Conservation (phyloP, 2,888 invertebrate species). For the Drosophila stalkeri region DNA sequence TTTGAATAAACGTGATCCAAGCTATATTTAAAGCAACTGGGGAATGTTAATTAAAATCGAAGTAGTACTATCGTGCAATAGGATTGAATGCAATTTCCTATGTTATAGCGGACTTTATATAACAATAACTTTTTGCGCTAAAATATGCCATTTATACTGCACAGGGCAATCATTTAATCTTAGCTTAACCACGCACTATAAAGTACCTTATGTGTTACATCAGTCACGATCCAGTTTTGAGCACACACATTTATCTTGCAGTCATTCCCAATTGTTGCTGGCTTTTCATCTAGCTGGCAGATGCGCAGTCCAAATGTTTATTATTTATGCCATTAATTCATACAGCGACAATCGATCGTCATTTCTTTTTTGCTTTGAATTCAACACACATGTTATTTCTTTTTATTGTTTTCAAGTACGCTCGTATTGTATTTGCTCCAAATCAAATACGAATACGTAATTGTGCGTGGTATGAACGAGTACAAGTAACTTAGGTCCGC, state of each 20-base stretch:
- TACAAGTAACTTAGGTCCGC: slow-evolving; percentile 23
- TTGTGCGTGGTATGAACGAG: slow-evolving; percentile 28
- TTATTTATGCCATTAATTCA: slow-evolving; percentile 27
- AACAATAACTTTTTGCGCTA: slow-evolving; percentile 33
- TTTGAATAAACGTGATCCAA: slow-evolving; percentile 16
- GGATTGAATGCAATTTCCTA: slow-evolving; percentile 25
- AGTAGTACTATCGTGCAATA: slow-evolving; percentile 51
- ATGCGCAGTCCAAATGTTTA: slow-evolving; percentile 38
- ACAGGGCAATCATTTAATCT: slow-evolving; percentile 23
- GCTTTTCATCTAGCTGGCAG: slow-evolving; percentile 34
- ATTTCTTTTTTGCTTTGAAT: slow-evolving; percentile 44
- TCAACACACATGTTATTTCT: slow-evolving; percentile 8
- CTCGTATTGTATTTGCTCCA: slow-evolving; percentile 39
- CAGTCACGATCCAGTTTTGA: slow-evolving; percentile 43
- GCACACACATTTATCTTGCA: slow-evolving; percentile 27
- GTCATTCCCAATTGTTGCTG: slow-evolving; percentile 13
- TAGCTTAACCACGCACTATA: slow-evolving; percentile 39
- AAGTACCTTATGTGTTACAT: slow-evolving; percentile 18
- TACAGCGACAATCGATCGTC: slow-evolving; percentile 47
- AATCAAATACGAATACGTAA: slow-evolving; percentile 50
- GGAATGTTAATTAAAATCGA: slow-evolving; percentile 53
- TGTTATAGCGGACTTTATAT: slow-evolving; percentile 17
- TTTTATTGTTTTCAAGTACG: slow-evolving; percentile 21
- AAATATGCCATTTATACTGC: slow-evolving; percentile 21
- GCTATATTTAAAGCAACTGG: slow-evolving; percentile 12